Base-by-base conservation (phyloP, 2,797 vertebrate genomes). In the Periophthalmus magnuspinnatus region DNA sequence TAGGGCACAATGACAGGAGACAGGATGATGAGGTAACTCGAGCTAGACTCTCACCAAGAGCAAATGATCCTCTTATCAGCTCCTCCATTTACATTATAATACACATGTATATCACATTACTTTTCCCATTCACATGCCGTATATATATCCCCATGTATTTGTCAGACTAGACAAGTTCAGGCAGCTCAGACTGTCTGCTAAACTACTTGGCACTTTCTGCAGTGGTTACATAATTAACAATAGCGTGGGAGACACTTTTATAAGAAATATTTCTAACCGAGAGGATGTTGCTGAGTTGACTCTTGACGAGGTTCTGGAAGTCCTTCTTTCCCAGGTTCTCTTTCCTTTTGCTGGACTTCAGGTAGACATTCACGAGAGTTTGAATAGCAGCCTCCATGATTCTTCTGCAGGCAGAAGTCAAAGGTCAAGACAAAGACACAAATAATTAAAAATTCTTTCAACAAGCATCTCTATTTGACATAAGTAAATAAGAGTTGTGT, bases 301-400 rank as follows among this genome's bases (percentile, higher is more conserved):
- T 69, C 73, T 90, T 91, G 76, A 94, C 93, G 0, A 94, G 89
- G 55, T 1, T 47, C 74, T 94, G 90, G 85, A 94, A 94, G n/a
- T 93, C 89, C 72, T 88, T 90, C 65, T 78, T 81, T 68, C 88
- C 86, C 47, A 94, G 86, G 80, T 10, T 84, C 21, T 93, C 92
- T 78, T 90, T 93, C 60, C 93, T 93, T 62, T 92, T 94, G 75
- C 86, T 2, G 0, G 91, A 92, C 83, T 92, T 94, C 68, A 94
- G 50, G 87, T 77, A 94, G 76, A 91, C 84, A 61, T 84, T 82
- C 83, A 94, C 94, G 68, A 94, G 19, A 33, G 84, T 91, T 86
- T 93, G 81, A 81, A 94, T 91, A 59, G 93, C 93, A 70, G 66
- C 33, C 85, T 94, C 94, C 93, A 94, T 94, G 80, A 78, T 83